Percentiles rank a stretch among this genome's conserved stretches.
Evolutionary conservation across 2,797 vertebrate species (phyloP).

Genomic region (Esox masquinongy): DNA sequence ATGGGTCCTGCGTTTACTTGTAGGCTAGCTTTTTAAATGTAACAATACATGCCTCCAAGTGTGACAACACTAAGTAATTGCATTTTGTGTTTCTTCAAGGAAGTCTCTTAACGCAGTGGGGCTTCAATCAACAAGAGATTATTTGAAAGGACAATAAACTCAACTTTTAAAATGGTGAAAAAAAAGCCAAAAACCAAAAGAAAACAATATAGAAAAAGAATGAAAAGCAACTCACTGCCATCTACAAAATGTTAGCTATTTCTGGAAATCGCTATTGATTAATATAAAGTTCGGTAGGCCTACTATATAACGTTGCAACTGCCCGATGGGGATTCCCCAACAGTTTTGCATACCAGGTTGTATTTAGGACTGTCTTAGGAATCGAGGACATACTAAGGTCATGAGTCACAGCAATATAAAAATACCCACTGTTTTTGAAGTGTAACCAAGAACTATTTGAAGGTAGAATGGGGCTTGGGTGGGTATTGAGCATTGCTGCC

Average conservation of each 20-base stretch:
- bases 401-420: no score
- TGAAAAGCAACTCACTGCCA: no score
- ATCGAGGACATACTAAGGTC: no score
- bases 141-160: constrained; percentile 8
- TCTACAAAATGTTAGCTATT: constrained; percentile 12
- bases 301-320: no score
- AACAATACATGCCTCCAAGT: constrained; percentile 2
- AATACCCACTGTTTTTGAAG: constrained; percentile 22
- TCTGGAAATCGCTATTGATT: constrained; percentile 15
- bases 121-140: constrained; percentile 13
- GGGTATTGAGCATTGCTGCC: neutral
- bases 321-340: no score
- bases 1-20: neutral
- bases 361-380: no score
- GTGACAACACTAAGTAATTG: neutral
- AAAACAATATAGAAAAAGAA: no score
- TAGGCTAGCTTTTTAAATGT: constrained; percentile 7
- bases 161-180: neutral
- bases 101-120: constrained; percentile 1
- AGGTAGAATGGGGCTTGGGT: constrained; percentile 5
- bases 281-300: constrained; percentile 6
- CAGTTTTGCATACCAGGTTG: no score
- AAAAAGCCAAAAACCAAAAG: no score
- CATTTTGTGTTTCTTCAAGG: neutral
- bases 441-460: constrained; percentile 11